Percentiles rank a stretch among this genome's conserved stretches.
phyloP scores from a whole-genome alignment of 1,140 invertebrate species.

The Charaxes varanes region DNA sequence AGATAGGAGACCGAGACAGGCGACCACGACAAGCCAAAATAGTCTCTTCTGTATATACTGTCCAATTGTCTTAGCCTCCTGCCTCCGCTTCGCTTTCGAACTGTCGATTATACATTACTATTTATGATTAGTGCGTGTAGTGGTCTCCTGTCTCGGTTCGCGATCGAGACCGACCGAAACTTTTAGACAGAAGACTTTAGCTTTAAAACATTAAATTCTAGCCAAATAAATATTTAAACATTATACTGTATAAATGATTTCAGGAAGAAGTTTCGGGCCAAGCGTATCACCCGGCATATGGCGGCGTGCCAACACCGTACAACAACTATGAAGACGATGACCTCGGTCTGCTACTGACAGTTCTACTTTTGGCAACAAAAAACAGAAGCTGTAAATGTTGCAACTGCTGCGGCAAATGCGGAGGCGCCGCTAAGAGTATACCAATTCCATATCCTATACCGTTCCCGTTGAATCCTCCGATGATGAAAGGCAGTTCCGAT shows the following conservation, averaged over 20 bases:
- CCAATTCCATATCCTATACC: conserved; percentile 40
- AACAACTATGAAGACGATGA: conserved; percentile 33
- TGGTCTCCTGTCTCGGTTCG: too few species aligned
- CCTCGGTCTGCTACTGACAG: conserved; percentile 35
- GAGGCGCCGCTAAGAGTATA: conserved; percentile 22
- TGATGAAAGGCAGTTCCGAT: conserved; percentile 20
- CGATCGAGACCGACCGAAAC: too few species aligned
- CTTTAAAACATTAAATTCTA: too few species aligned
- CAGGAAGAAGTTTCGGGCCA: conserved; percentile 37
- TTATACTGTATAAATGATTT: conserved; percentile 13
- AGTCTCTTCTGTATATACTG: too few species aligned
- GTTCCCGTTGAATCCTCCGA: conserved; percentile 30
- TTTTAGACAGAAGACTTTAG: too few species aligned
- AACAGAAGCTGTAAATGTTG: conserved; percentile 28
- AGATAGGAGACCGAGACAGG: too few species aligned
- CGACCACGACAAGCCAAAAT: too few species aligned
- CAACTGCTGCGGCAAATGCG: conserved; percentile 28
- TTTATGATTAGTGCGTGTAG: too few species aligned
- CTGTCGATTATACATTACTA: too few species aligned
- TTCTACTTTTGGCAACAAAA: conserved; percentile 35
- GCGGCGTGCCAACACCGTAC: conserved; percentile 19
- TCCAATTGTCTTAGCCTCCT: too few species aligned
- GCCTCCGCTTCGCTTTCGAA: too few species aligned
- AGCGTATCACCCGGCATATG: conserved; percentile 25
- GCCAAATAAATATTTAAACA: too few species aligned